A percentile compares a stretch with the other conserved stretches of the same genome.
Evolutionary conservation across 2,888 invertebrate genomes (phyloP).

Genomic region (Itoplectis maculator): DNA sequence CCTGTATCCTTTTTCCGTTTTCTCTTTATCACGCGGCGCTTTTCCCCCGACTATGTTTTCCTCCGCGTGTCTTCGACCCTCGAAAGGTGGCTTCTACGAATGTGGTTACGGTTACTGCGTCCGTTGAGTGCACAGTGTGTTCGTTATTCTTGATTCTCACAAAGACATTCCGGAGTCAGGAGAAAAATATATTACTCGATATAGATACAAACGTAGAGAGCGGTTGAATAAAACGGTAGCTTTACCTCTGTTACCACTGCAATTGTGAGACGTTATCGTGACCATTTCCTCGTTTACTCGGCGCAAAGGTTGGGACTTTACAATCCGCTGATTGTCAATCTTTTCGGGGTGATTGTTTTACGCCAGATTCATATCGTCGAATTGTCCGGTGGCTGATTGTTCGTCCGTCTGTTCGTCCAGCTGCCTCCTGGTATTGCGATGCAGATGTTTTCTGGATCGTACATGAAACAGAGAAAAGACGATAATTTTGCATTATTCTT

Average conservation of each 20-base stretch:
- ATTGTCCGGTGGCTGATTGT: neutral
- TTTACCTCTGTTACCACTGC: neutral
- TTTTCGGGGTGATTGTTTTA: slow-evolving; percentile 25
- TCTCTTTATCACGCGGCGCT: slow-evolving; percentile 28
- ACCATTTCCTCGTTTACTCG: neutral
- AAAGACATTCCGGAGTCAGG: neutral
- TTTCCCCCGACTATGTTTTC: slow-evolving; percentile 13
- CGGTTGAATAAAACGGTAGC: neutral
- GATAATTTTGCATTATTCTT: no score
- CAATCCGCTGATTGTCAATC: slow-evolving; percentile 35
- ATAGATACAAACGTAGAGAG: neutral
- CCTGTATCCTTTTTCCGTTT: slow-evolving; percentile 20
- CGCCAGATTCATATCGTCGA: slow-evolving; percentile 49
- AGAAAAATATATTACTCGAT: neutral
- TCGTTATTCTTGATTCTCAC: neutral
- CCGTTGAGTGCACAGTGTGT: neutral
- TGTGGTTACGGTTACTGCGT: neutral
- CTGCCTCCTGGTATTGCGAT: neutral
- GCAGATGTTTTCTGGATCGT: neutral
- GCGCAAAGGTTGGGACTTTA: neutral
- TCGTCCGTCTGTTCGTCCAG: neutral
- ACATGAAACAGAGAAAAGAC: no score
- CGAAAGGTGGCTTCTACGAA: neutral
- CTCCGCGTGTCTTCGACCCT: neutral
- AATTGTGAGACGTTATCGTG: neutral